Evolutionary conservation across 2,888 invertebrate genomes (phyloP).

Genomic region (Cryptus armator): DNA sequence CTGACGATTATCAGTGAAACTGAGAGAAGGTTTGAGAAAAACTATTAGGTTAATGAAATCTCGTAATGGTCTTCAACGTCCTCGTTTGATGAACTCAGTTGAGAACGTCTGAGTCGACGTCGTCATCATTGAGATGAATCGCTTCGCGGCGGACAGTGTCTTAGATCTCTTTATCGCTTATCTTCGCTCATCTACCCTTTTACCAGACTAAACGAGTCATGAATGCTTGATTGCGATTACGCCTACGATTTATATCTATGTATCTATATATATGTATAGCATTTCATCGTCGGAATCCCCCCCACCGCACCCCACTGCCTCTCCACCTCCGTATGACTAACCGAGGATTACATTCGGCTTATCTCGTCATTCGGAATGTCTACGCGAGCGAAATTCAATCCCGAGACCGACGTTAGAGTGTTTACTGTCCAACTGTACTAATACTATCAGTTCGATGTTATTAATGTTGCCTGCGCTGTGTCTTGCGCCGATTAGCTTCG

Average conservation of each 20-base stretch:
- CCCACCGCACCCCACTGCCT: too few relatives aligned
- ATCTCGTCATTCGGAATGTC: conserved; percentile 40
- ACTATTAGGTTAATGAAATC: conserved; percentile 5
- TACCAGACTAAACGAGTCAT: conserved; percentile 8
- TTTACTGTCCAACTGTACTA: conserved; percentile 20
- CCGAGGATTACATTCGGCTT: conserved; percentile 45
- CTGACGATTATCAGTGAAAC: neutral
- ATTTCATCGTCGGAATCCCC: neutral
- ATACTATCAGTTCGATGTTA: conserved; percentile 12
- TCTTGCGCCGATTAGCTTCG: neutral
- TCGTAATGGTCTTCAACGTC: neutral
- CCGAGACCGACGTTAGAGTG: conserved; percentile 18
- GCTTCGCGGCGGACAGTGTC: neutral
- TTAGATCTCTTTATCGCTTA: neutral
- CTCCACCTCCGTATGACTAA: neutral
- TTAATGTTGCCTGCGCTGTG: conserved; percentile 1
- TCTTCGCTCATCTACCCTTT: neutral
- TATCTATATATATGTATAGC: neutral
- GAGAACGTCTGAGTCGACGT: neutral
- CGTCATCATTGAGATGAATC: neutral
- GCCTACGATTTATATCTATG: neutral
- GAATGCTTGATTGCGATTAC: conserved; percentile 28
- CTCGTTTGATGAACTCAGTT: neutral
- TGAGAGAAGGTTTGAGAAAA: neutral
- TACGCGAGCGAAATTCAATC: neutral